Conservation (phyloP, 1,140 invertebrate genomes). For the Acromyrmex echinatior region DNA sequence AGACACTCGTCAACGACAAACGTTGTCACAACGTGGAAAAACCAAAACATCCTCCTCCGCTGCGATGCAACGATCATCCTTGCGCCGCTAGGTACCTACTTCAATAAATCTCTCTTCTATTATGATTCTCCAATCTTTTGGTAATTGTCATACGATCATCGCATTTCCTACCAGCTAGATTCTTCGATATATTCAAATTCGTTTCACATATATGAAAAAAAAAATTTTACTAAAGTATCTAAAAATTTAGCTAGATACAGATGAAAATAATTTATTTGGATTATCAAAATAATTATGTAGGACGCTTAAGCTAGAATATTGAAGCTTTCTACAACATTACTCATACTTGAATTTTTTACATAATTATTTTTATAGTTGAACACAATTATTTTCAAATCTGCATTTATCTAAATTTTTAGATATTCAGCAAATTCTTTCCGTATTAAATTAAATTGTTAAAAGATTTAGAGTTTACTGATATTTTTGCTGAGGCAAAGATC, state of each 20-base stretch:
- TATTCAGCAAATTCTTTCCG: no score
- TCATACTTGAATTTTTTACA: no score
- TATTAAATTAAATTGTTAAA: background rate
- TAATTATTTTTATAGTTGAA: no score
- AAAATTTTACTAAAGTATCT: no score
- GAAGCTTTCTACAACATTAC: no score
- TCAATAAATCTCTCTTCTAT: constrained; percentile 41
- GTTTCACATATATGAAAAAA: background rate
- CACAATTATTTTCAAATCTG: no score
- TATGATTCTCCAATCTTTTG: background rate
- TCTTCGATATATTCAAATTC: background rate
- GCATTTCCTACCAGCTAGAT: background rate
- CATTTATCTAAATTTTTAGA: no score
- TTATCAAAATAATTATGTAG: no score
- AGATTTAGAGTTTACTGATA: background rate
- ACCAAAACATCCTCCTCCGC: constrained; percentile 88
- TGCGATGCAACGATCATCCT: constrained; percentile 90
- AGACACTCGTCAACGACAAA: constrained; percentile 85
- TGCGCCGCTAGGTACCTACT: constrained; percentile 88
- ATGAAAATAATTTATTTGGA: no score
- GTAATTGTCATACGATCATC: background rate
- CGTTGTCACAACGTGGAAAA: constrained; percentile 89
- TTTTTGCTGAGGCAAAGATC: background rate
- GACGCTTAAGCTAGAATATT: no score
- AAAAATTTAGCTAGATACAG: no score